phyloP scores from a whole-genome alignment of 2,888 invertebrate genomes.

The Apodemia mormo region DNA sequence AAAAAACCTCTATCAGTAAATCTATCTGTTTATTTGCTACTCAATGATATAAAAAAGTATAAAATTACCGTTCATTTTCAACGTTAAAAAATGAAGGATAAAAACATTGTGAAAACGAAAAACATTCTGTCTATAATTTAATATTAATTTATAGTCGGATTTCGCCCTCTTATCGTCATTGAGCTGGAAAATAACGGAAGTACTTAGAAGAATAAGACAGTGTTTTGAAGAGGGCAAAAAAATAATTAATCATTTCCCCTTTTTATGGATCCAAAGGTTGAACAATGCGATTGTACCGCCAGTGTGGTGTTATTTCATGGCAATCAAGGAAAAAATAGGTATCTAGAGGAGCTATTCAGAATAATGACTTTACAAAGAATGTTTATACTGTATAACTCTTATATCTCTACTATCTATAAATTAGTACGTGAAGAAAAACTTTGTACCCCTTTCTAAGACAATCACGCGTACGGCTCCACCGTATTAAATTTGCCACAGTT shows the following conservation, averaged over 20 bases:
- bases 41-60: not conserved
- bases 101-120: slow-evolving; percentile 25
- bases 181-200: slow-evolving; percentile 80
- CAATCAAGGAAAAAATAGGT: slow-evolving; percentile 49
- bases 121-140: slow-evolving; percentile 64
- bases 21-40: no score
- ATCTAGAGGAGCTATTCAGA: no score
- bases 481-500: no score
- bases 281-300: slow-evolving; percentile 72
- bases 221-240: slow-evolving; percentile 79
- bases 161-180: slow-evolving; percentile 72
- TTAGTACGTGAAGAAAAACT: no score
- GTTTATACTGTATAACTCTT: not conserved
- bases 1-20: no score
- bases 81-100: not conserved
- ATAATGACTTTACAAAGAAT: not conserved
- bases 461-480: no score
- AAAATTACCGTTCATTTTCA: not conserved
- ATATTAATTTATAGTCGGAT: slow-evolving; percentile 75
- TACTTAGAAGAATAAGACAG: slow-evolving; percentile 77
- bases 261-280: slow-evolving; percentile 75
- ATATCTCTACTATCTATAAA: no score
- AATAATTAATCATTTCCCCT: slow-evolving; percentile 78
- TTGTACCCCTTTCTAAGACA: no score
- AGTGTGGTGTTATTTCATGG: slow-evolving; percentile 69